Evolutionary conservation across 2,888 invertebrate genomes (phyloP).

Genomic region (Andrena praecox): DNA sequence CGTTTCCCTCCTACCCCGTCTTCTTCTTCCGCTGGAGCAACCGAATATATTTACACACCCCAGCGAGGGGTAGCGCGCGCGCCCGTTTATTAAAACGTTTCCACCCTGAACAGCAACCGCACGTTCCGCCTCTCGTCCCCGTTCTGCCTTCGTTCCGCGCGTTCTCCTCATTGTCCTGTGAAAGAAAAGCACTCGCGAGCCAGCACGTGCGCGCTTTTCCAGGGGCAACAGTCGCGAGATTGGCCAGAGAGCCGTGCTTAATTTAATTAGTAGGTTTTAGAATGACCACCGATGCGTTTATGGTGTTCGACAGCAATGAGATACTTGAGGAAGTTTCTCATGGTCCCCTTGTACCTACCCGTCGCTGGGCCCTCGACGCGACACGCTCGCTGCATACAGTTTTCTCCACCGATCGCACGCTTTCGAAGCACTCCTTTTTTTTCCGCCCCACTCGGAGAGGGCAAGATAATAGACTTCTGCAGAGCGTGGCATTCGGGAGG

Average conservation of each 20-base stretch:
- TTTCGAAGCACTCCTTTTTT: not conserved
- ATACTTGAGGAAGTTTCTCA: constrained; percentile 26
- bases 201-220: constrained; percentile 60
- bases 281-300: constrained; percentile 27
- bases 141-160: not conserved
- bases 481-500: constrained; percentile 11
- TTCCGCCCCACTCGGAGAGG: not conserved
- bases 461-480: constrained; percentile 26
- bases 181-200: constrained; percentile 15
- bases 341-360: not conserved
- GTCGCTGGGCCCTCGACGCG: not conserved
- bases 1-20: constrained; percentile 39
- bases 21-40: constrained; percentile 51
- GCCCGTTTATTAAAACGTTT: constrained; percentile 82
- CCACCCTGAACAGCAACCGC: constrained; percentile 64
- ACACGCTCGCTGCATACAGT: not conserved
- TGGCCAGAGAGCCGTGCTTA: constrained; percentile 56
- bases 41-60: constrained; percentile 79
- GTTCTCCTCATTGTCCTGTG: constrained; percentile 31
- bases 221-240: constrained; percentile 53
- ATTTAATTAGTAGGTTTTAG: constrained; percentile 60
- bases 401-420: not conserved
- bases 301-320: not conserved
- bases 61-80: constrained; percentile 73
- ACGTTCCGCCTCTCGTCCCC: not conserved